These are phyloP conservation scores for Seriola aureovittata DNA, from an alignment of 2,113 vertebrate species.

Conservation along the genomic window DNA sequence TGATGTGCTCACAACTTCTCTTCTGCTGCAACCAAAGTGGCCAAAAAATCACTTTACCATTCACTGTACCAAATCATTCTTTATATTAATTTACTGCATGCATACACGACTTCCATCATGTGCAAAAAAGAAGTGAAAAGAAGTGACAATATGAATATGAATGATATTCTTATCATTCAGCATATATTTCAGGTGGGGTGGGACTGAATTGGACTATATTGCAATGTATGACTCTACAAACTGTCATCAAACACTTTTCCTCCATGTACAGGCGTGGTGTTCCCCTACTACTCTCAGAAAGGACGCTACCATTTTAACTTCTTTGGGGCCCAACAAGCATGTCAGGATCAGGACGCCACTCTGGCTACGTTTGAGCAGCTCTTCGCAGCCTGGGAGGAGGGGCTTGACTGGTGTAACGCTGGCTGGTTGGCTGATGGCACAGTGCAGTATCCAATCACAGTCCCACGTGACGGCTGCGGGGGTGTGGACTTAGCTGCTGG, in stretches of 20 bases:
- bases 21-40: too few species aligned
- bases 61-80: too few species aligned
- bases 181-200: too few species aligned
- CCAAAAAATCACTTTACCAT: too few species aligned
- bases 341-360: conserved; percentile 87
- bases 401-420: conserved; percentile 90
- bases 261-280: conserved; percentile 88
- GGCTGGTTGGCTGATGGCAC: conserved; percentile 95
- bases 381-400: conserved; percentile 89
- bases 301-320: conserved; percentile 93
- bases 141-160: too few species aligned
- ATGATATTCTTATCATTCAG: too few species aligned
- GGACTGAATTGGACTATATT: neutral
- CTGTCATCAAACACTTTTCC: conserved; percentile 15
- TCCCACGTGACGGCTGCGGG: conserved; percentile 83
- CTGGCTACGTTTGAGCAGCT: conserved; percentile 93
- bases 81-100: too few species aligned
- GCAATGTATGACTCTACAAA: neutral
- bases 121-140: too few species aligned
- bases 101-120: too few species aligned
- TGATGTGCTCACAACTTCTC: too few species aligned
- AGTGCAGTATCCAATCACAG: conserved; percentile 90
- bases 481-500: conserved; percentile 85
- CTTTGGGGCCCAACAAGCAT: conserved; percentile 85
- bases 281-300: conserved; percentile 89